phyloP scores from a whole-genome alignment of 35 echinoderm and acorn worm genomes.

The Antedon bifida region DNA sequence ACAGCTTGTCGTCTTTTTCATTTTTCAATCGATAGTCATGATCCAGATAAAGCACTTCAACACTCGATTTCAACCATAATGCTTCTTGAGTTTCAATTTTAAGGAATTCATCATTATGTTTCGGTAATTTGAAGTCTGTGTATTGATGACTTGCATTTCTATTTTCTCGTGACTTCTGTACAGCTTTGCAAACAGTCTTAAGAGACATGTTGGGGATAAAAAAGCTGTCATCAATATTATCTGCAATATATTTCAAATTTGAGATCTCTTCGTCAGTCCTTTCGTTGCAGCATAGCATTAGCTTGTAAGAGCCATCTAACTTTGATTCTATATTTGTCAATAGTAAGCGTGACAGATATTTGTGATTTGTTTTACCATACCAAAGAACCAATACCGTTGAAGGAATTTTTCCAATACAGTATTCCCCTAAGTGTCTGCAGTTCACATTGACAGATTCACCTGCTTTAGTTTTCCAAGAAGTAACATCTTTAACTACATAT shows the following conservation, averaged over 20 bases:
- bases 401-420: slow-evolving; percentile 2
- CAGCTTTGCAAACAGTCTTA: slow-evolving; percentile 4
- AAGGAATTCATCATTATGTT: neutral
- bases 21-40: neutral
- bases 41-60: slow-evolving; percentile 19
- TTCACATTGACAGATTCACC: neutral
- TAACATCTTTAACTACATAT: neutral
- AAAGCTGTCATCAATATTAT: neutral
- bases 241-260: neutral
- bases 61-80: slow-evolving; percentile 3
- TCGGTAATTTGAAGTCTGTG: neutral
- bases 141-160: neutral
- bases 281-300: slow-evolving; percentile 2
- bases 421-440: slow-evolving; percentile 4
- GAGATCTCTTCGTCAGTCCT: neutral
- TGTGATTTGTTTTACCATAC: slow-evolving; percentile 5
- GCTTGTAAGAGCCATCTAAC: neutral
- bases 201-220: slow-evolving; percentile 13
- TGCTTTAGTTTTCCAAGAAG: neutral
- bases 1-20: neutral
- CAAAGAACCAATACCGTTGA: slow-evolving; percentile 21
- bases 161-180: neutral
- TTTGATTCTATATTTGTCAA: slow-evolving; percentile 14
- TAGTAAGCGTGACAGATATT: neutral
- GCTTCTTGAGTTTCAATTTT: neutral